These are phyloP conservation scores for Aegypius monachus DNA, from an alignment of 2,113 vertebrate genomes.

Conservation along the genomic window DNA sequence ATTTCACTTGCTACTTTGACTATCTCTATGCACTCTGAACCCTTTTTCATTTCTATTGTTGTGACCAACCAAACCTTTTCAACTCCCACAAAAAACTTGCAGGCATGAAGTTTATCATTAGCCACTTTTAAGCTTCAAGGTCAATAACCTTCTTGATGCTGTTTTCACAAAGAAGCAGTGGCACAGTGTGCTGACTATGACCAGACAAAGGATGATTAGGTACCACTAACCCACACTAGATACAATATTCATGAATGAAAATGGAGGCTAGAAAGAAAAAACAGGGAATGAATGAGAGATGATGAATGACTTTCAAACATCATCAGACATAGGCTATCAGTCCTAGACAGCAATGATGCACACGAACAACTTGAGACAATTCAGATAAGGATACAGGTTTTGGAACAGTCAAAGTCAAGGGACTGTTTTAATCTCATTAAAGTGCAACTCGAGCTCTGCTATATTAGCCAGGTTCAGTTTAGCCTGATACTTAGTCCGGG, in stretches of 20 bases:
- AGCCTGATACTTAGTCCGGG: background rate
- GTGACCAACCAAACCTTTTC: background rate
- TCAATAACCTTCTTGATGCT: background rate
- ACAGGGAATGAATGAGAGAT: background rate
- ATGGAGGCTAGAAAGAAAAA: background rate
- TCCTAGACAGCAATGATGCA: background rate
- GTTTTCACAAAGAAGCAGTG: background rate
- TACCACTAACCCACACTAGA: background rate
- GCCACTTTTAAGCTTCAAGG: background rate
- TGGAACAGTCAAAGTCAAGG: background rate
- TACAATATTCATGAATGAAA: background rate
- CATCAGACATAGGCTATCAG: background rate
- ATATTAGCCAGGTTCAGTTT: background rate
- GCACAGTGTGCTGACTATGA: background rate
- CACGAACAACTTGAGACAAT: rapidly evolving
- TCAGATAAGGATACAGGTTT: background rate
- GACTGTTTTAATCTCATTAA: background rate
- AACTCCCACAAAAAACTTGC: background rate
- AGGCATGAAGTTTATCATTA: background rate
- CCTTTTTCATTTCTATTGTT: background rate
- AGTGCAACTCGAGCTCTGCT: background rate
- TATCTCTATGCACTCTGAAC: background rate
- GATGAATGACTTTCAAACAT: background rate
- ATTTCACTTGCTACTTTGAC: background rate
- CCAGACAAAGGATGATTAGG: background rate